Conservation (phyloP, 1,140 invertebrate genomes). For the Mizuhopecten yessoensis region DNA sequence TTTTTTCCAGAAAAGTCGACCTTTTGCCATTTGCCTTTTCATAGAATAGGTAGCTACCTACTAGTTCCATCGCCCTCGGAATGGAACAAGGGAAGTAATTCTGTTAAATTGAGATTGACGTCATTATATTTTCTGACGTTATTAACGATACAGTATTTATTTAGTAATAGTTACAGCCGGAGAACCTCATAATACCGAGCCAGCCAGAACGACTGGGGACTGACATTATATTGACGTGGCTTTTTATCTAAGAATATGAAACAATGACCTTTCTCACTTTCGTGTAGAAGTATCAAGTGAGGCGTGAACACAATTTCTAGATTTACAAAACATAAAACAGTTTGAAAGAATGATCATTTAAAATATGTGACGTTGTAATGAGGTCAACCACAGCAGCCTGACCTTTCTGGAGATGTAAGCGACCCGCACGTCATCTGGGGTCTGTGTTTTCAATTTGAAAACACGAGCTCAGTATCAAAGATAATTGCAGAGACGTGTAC, state of each 20-base stretch:
- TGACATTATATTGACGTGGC: background rate
- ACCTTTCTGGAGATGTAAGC: background rate
- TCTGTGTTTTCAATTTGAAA: slow-evolving; percentile 18
- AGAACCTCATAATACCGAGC: background rate
- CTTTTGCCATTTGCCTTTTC: no score
- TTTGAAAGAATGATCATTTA: background rate
- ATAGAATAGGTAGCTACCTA: no score
- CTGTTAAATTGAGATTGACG: no score
- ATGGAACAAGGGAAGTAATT: no score
- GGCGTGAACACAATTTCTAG: slow-evolving; percentile 1
- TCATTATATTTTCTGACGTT: no score
- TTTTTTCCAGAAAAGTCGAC: no score
- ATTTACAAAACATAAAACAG: background rate
- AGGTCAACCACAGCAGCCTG: background rate
- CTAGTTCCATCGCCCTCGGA: no score
- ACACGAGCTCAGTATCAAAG: background rate
- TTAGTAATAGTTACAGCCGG: no score
- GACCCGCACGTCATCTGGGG: background rate
- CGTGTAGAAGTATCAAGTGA: background rate
- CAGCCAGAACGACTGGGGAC: background rate
- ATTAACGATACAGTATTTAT: no score
- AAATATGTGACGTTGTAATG: background rate
- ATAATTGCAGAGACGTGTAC: background rate
- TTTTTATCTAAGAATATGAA: background rate
- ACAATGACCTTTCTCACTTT: background rate